Percentiles rank a stretch among this genome's conserved stretches.
Evolutionary conservation across 2,113 vertebrate genomes (phyloP).

Genomic region (Dascyllus trimaculatus): DNA sequence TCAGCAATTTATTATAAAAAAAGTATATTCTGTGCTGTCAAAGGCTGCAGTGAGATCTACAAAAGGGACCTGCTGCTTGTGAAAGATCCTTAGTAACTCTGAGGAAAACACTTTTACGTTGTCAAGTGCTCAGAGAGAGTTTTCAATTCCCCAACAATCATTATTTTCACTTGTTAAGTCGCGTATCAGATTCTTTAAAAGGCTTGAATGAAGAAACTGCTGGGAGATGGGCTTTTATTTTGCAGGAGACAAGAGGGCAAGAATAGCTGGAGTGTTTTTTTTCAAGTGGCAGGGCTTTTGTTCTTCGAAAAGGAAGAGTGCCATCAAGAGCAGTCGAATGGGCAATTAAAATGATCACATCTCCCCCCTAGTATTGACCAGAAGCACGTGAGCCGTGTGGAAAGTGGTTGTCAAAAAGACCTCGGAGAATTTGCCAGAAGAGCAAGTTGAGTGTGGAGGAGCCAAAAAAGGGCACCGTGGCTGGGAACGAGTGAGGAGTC

Average conservation of each 20-base stretch:
- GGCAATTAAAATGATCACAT: slow-evolving; percentile 61
- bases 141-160: slow-evolving; percentile 1
- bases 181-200: slow-evolving; percentile 7
- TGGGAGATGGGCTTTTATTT: slow-evolving; percentile 5
- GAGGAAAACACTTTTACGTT: neutral
- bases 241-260: neutral
- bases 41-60: slow-evolving; percentile 5
- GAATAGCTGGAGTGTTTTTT: slow-evolving; percentile 36
- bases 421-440: slow-evolving; percentile 30
- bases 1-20: neutral
- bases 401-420: slow-evolving; percentile 43
- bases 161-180: slow-evolving; percentile 27
- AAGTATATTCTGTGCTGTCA: neutral
- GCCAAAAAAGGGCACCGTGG: slow-evolving; percentile 13
- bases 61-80: neutral
- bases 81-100: slow-evolving; percentile 11
- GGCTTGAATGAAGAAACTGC: slow-evolving; percentile 5
- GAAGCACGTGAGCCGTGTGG: slow-evolving; percentile 8
- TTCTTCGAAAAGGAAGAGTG: slow-evolving; percentile 53
- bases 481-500: slow-evolving; percentile 31
- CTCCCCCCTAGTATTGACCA: slow-evolving; percentile 50
- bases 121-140: neutral
- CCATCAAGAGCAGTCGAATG: slow-evolving; percentile 47
- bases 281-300: slow-evolving; percentile 36
- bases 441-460: slow-evolving; percentile 1